Evolutionary conservation across 2,113 vertebrate species (phyloP).

Genomic region (Phoxinus phoxinus): DNA sequence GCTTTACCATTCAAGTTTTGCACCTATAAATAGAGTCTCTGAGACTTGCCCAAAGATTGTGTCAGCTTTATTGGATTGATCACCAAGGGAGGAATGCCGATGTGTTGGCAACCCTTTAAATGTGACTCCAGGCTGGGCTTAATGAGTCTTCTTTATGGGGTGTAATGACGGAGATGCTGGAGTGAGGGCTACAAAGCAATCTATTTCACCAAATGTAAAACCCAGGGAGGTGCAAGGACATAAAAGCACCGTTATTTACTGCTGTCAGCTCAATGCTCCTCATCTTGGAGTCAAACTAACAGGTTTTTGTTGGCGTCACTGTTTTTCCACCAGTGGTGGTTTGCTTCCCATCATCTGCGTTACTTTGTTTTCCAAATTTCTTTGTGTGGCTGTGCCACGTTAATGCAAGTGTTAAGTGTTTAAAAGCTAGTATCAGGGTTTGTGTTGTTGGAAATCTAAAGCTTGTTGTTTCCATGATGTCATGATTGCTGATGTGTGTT

Average conservation of each 20-base stretch:
- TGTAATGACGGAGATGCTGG: conserved; percentile 66
- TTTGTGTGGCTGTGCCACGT: background rate
- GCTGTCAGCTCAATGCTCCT: conserved; percentile 11
- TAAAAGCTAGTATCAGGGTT: background rate
- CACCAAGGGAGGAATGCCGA: conserved; percentile 72
- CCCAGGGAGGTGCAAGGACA: conserved; percentile 64
- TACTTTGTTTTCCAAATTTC: background rate
- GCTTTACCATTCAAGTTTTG: background rate
- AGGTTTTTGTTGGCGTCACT: conserved; percentile 10
- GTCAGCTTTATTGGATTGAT: conserved; percentile 71
- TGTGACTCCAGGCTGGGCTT: conserved; percentile 67
- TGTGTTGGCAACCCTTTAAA: conserved; percentile 62
- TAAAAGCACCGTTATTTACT: conserved; percentile 44
- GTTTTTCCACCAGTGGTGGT: background rate
- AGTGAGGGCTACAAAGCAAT: conserved; percentile 63
- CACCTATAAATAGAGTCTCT: conserved; percentile 55
- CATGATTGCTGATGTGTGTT: background rate
- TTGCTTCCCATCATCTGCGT: background rate
- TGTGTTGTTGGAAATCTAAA: conserved; percentile 5
- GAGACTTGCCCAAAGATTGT: conserved; percentile 61
- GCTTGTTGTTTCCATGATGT: background rate
- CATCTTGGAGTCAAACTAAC: background rate
- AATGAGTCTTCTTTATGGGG: conserved; percentile 71
- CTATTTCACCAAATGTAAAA: conserved; percentile 59
- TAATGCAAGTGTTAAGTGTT: background rate